Base-by-base conservation (phyloP, 2,113 vertebrate genomes). In the Mystacornis crossleyi region DNA sequence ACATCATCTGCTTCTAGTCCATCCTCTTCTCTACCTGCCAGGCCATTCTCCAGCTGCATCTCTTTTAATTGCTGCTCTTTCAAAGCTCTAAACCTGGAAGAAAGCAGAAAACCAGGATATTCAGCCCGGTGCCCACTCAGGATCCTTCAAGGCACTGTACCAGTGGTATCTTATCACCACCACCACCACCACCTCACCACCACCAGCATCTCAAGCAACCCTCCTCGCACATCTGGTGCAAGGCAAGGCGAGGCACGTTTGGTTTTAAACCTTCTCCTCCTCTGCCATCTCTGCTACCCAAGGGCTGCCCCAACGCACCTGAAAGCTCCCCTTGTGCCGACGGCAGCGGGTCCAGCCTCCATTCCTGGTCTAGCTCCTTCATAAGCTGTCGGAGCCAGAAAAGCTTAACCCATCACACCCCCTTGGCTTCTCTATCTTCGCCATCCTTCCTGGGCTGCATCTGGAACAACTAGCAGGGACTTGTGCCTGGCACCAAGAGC, bases 21-120 rank as follows among this genome's bases (percentile, higher is more conserved):
- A 74, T 95, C 96, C 40, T 96, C 96, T 47, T 97, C 91, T 92
- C 90, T 92, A 38, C 40, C 21, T 14, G 47, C 26, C 73, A 98
- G 97, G 80, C 98, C 98, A 62, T 98, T 98, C 90, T 98, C 97
- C 79, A 98, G 95, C 81, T 98, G 97, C 66, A 84, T 43, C 82
- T 98, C 98, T 97, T 90, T 98, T 54, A 97, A 94, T 61, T 62
- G 98, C 90, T 98, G 97, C 72, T 98, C 98, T 95, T 97, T 99
- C 91, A 99, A 97, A 86, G 96, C 90, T 94, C 86, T 97, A 93
- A 98, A 99, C 95, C 99, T 99, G 96, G 42, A 95, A 82, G 96
- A 94, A 94, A 96, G 79, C 38, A 96, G 34, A 91, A 50, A 69
- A 93, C 2, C 67, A 69, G 18, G 20, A 33, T 8, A 38, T 43